phyloP scores from a whole-genome alignment of 2,797 vertebrate species.

The Myotis vivesi region DNA sequence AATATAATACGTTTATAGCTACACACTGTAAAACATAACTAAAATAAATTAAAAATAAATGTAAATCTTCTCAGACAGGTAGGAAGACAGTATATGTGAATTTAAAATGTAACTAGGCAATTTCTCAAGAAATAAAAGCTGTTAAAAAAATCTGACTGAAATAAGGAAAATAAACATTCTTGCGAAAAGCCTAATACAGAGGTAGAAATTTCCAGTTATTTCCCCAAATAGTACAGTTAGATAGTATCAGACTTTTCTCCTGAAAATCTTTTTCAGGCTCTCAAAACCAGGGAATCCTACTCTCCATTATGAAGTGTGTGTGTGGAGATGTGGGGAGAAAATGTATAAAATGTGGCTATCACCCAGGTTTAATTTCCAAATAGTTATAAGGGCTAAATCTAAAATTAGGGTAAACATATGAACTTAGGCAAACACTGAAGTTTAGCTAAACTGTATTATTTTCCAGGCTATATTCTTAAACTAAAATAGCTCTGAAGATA shows the following conservation, averaged over 20 bases:
- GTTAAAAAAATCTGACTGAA: background rate
- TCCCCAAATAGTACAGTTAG: background rate
- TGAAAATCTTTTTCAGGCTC: background rate
- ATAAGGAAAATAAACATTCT: background rate
- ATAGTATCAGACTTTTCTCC: background rate
- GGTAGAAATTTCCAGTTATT: background rate
- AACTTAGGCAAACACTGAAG: background rate
- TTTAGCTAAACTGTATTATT: background rate
- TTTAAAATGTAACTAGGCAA: conserved; percentile 12
- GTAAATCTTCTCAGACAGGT: background rate
- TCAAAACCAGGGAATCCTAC: background rate
- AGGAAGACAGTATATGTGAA: background rate
- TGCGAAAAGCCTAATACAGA: conserved; percentile 23
- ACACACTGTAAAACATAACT: background rate
- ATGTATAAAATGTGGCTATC: background rate
- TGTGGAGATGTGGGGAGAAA: too few relatives aligned
- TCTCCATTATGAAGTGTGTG: background rate
- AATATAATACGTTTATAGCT: background rate
- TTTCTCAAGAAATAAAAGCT: conserved; percentile 51
- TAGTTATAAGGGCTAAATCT: background rate
- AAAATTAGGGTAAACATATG: background rate
- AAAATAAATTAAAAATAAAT: conserved; percentile 1
- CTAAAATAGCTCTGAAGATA: background rate
- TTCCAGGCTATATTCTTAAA: background rate
- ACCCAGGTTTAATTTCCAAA: background rate